A percentile compares a stretch with the other conserved stretches of the same genome.
Conservation (phyloP, 2,888 invertebrate species). For the Diabrotica balteata region DNA sequence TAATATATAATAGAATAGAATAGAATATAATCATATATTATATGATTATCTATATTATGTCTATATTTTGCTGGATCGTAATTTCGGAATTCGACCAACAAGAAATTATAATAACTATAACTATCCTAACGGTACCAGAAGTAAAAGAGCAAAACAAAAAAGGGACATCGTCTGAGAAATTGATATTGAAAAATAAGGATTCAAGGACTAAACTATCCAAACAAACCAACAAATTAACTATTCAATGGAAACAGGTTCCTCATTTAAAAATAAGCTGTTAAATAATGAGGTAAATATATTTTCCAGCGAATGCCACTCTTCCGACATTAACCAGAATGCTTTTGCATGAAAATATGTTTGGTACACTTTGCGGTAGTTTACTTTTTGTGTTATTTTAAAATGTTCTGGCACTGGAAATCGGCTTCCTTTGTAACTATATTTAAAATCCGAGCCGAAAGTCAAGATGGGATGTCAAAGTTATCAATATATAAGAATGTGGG, state of each 20-base stretch:
- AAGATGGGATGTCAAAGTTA: conserved; percentile 17
- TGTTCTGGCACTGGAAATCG: conserved; percentile 9
- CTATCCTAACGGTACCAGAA: too few relatives aligned
- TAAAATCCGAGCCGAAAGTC: conserved; percentile 11
- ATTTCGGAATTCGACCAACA: too few relatives aligned
- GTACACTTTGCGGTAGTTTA: conserved; percentile 9
- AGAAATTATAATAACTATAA: too few relatives aligned
- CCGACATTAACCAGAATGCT: conserved; percentile 16
- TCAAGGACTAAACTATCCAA: too few relatives aligned
- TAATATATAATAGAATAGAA: too few relatives aligned
- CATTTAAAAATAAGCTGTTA: too few relatives aligned
- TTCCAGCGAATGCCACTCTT: conserved; percentile 5
- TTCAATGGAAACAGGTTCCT: too few relatives aligned
- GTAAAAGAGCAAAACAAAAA: background rate
- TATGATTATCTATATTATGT: too few relatives aligned
- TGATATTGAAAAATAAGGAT: background rate
- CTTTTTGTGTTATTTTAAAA: conserved; percentile 18
- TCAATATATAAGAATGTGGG: conserved; percentile 1
- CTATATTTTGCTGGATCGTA: too few relatives aligned
- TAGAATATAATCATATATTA: too few relatives aligned
- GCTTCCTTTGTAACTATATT: conserved; percentile 22
- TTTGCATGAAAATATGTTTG: conserved; percentile 6
- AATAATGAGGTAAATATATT: background rate
- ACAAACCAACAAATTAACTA: too few relatives aligned
- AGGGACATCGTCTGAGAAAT: background rate